Evolutionary conservation across 2,888 invertebrate genomes (phyloP).

Genomic region (Drepanosiphum platanoidis): DNA sequence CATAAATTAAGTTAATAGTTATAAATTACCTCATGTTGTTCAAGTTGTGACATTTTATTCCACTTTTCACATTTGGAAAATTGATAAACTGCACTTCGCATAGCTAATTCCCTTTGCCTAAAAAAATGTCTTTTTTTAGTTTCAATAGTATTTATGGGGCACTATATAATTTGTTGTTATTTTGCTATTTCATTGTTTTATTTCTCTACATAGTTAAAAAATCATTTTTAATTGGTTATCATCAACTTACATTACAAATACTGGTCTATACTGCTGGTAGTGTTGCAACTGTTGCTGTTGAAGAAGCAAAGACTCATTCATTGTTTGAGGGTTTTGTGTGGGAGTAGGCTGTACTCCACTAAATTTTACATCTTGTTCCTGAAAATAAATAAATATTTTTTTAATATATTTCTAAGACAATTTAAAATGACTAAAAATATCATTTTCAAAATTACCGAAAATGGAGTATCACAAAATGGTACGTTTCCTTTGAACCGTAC

Average conservation of each 20-base stretch:
- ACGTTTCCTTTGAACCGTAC: conserved; percentile 76
- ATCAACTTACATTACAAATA: conserved; percentile 40
- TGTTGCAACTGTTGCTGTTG: conserved; percentile 56
- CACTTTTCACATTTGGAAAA: conserved; percentile 69
- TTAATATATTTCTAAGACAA: not conserved
- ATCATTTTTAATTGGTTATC: not conserved
- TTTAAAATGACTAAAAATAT: not conserved
- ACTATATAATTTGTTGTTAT: not conserved
- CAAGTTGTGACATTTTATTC: conserved; percentile 69
- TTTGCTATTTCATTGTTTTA: not conserved
- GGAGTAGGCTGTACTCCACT: conserved; percentile 48
- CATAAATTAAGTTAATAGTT: not conserved
- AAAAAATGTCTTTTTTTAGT: not conserved
- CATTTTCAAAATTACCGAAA: conserved; percentile 69
- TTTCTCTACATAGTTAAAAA: not conserved
- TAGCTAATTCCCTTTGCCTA: conserved; percentile 63
- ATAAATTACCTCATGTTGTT: conserved; percentile 68
- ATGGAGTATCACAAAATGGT: conserved; percentile 69
- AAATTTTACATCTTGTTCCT: conserved; percentile 57
- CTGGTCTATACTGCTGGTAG: conserved; percentile 48
- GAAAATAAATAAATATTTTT: not conserved
- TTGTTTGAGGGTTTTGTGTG: conserved; percentile 34
- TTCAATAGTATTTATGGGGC: not conserved
- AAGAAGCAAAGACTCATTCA: conserved; percentile 54
- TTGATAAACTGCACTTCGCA: conserved; percentile 64